Conservation (phyloP, 1,140 invertebrate genomes). For the Brachionus rotundiformis region DNA sequence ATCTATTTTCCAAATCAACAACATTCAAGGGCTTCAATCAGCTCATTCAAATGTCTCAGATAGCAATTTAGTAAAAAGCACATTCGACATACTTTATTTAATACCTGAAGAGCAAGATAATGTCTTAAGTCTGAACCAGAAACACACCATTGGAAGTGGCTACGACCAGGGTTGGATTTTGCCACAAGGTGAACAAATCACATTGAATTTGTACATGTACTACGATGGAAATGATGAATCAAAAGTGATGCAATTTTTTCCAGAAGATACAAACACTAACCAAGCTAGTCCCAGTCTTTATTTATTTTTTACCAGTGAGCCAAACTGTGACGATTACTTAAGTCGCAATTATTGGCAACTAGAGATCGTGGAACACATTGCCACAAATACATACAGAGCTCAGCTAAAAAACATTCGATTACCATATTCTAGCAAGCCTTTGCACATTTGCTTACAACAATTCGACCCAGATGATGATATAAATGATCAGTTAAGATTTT, state of each 20-base stretch:
- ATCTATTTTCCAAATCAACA: not conserved
- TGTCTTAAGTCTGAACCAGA: slow-evolving; percentile 9
- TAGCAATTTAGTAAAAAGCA: slow-evolving; percentile 27
- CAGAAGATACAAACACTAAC: not conserved
- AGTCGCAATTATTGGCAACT: slow-evolving; percentile 1
- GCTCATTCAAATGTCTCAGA: not conserved
- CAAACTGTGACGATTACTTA: slow-evolving; percentile 24
- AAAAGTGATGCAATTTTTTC: slow-evolving; percentile 29
- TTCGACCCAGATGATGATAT: slow-evolving; percentile 30
- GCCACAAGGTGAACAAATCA: slow-evolving; percentile 9
- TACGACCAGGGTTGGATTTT: slow-evolving; percentile 41
- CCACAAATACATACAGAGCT: not conserved
- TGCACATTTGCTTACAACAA: slow-evolving; percentile 35
- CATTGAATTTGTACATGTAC: slow-evolving; percentile 35
- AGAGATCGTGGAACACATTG: slow-evolving; percentile 7
- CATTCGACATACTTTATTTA: slow-evolving; percentile 39
- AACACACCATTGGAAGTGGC: slow-evolving; percentile 19
- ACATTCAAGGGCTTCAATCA: not conserved
- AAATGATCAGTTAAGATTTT: not conserved
- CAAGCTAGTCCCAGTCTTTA: not conserved
- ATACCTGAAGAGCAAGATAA: slow-evolving; percentile 8
- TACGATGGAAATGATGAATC: slow-evolving; percentile 38
- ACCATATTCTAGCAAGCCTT: not conserved
- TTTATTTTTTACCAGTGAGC: slow-evolving; percentile 40
- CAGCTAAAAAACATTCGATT: not conserved